Conservation (phyloP, 1,140 invertebrate species). For the Mycetomoellerius zeteki region DNA sequence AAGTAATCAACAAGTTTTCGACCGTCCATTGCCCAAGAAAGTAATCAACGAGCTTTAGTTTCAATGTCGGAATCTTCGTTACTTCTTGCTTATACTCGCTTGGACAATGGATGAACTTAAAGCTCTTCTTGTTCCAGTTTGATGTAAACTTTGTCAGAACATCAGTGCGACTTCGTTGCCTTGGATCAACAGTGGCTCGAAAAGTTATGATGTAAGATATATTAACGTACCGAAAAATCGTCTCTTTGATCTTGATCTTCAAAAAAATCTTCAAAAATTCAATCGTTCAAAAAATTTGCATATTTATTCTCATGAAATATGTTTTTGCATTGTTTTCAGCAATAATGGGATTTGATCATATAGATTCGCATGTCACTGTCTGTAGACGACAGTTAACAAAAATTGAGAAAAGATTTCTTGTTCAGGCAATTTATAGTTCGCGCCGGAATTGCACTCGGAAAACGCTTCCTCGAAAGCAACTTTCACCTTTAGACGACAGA, state of each 20-base stretch:
- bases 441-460: conserved; percentile 18
- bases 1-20: conserved; percentile 62
- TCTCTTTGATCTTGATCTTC: background rate
- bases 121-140: background rate
- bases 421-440: background rate
- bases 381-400: background rate
- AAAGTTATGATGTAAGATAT: background rate
- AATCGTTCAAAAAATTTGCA: background rate
- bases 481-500: background rate
- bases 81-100: conserved; percentile 34
- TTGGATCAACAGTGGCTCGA: background rate
- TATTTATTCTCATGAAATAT: background rate
- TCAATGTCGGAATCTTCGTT: conserved; percentile 19
- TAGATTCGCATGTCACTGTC: background rate
- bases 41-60: conserved; percentile 52
- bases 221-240: background rate
- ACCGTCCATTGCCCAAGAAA: conserved; percentile 34
- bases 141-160: conserved; percentile 30
- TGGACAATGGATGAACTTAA: conserved; percentile 31
- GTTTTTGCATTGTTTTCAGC: no score
- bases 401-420: conserved; percentile 3
- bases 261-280: no score
- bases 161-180: background rate
- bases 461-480: background rate
- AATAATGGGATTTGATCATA: background rate